Evolutionary conservation across 37 sponge, comb jelly and placozoan species (phyloP), one percentile per base, ranked within the genome.

Genomic region (Agelas oroides): DNA sequence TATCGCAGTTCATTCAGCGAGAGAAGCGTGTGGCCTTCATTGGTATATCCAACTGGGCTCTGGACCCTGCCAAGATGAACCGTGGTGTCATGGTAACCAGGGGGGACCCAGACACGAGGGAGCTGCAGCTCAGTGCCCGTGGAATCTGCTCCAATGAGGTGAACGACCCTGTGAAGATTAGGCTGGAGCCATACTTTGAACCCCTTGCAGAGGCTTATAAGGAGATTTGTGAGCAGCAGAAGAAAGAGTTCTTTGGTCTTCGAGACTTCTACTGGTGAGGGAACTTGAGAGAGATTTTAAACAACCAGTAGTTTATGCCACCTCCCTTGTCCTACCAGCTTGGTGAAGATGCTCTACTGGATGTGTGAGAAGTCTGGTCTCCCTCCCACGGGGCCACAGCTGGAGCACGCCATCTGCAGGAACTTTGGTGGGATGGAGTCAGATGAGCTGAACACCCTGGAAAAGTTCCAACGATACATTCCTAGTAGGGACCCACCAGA

Each of bases 41-140:
- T 84, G 99, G 99, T 25, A 94, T 98, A 0, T 98, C 99, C 27
- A 98, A 98, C 84, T 98, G 99, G 99, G 94, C 99, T 2, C 87
- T 98, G 34, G 99, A 98, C 76, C 96, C 99, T 40, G 99, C 99
- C 35, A 98, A 98, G 81, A 98, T 98, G 99, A 98, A 98, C 78
- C 60, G 99, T 76, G 99, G 99, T 35, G 90, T 97, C 32, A 94
- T 94, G 91, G 83, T 97, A 17, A 90, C 90, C 32, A 90, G 97
- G 78, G 95, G 93, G 65, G 84, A 87, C 33, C 97, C 97, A 41
- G 85, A 79, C 66, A 53, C 21, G 23, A 60, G 86, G 1, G 95
- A 97, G 53, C 85, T 97, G 30, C 75, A 61, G 5, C 16, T 81
- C 30, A 94, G 93, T 92, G 97, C 97, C 20, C 54, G 39, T 78